These are phyloP conservation scores for Nipponacmea schrenckii DNA, from an alignment of 2,888 invertebrate genomes.

Conservation along the genomic window DNA sequence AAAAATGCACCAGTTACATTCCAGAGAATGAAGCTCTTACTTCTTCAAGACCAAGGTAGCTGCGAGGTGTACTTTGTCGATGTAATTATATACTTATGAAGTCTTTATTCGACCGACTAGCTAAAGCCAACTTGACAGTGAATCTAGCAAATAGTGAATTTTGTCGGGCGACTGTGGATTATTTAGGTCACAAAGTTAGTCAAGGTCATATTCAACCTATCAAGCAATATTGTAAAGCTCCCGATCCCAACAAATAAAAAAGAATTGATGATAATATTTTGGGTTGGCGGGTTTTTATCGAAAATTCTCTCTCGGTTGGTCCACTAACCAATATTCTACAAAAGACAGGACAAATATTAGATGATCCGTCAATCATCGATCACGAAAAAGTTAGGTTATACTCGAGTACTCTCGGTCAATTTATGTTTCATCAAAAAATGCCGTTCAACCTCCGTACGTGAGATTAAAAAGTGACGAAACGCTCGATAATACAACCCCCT, in stretches of 20 bases:
- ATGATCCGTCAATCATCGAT: too few species aligned
- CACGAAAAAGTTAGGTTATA: too few species aligned
- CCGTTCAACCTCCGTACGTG: too few species aligned
- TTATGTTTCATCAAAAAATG: too few species aligned
- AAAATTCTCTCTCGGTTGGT: conserved; percentile 31
- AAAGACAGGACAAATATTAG: too few species aligned
- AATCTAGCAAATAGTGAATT: conserved; percentile 23
- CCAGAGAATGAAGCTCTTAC: conserved; percentile 15
- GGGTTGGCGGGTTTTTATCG: conserved; percentile 29
- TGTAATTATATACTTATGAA: conserved; percentile 10
- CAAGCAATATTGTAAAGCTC: conserved; percentile 25
- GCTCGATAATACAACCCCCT: too few species aligned
- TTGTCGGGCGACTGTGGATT: conserved; percentile 21
- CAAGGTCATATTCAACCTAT: conserved; percentile 32
- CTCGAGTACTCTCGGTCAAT: too few species aligned
- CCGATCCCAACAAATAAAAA: conserved; percentile 26
- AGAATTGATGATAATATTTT: conserved; percentile 30
- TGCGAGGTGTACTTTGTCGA: conserved; percentile 14
- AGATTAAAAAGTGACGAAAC: too few species aligned
- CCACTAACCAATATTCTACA: too few species aligned
- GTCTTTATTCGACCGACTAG: not conserved
- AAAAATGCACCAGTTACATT: conserved; percentile 22
- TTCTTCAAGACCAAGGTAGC: not conserved
- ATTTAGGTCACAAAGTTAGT: conserved; percentile 35
- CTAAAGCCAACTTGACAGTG: conserved; percentile 11